phyloP scores from a whole-genome alignment of 2,797 vertebrate species.

The Pampus argenteus region DNA sequence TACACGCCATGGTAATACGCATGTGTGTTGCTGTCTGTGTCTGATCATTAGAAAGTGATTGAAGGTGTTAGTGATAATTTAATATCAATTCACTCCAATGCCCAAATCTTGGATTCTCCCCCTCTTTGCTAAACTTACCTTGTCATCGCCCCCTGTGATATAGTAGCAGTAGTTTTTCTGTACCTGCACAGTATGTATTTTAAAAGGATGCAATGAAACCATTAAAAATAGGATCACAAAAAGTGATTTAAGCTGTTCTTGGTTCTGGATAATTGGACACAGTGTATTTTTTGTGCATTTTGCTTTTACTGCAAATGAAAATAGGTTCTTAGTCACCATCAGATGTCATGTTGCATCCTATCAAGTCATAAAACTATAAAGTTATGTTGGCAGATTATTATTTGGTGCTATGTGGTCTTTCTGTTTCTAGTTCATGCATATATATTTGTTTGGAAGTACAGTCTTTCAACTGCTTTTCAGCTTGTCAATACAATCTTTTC shows the following conservation, averaged over 20 bases:
- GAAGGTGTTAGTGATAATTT: slow-evolving; percentile 51
- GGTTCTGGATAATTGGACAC: neutral
- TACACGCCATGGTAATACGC: slow-evolving; percentile 18
- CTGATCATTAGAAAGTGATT: slow-evolving; percentile 44
- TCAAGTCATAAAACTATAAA: neutral
- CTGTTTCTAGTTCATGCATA: neutral
- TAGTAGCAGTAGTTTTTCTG: slow-evolving; percentile 26
- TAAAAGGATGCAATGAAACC: neutral
- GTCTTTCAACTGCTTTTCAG: slow-evolving; percentile 29
- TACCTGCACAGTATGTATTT: neutral
- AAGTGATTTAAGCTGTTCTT: neutral
- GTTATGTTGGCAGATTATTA: neutral
- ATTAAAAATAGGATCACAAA: neutral
- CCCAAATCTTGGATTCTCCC: slow-evolving; percentile 6
- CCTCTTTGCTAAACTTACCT: slow-evolving; percentile 51
- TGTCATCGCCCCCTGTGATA: slow-evolving; percentile 43
- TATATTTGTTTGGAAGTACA: neutral
- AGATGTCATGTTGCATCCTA: neutral
- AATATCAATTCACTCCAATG: slow-evolving; percentile 54
- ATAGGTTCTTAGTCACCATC: neutral
- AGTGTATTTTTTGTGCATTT: neutral
- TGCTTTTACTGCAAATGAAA: neutral
- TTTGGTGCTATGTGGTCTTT: neutral
- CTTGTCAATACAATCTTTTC: neutral
- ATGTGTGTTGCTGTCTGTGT: neutral